Percentiles rank a stretch among this genome's conserved stretches.
Evolutionary conservation across 2,113 vertebrate genomes (phyloP).

Genomic region (Cyphomyrus discorhynchus): DNA sequence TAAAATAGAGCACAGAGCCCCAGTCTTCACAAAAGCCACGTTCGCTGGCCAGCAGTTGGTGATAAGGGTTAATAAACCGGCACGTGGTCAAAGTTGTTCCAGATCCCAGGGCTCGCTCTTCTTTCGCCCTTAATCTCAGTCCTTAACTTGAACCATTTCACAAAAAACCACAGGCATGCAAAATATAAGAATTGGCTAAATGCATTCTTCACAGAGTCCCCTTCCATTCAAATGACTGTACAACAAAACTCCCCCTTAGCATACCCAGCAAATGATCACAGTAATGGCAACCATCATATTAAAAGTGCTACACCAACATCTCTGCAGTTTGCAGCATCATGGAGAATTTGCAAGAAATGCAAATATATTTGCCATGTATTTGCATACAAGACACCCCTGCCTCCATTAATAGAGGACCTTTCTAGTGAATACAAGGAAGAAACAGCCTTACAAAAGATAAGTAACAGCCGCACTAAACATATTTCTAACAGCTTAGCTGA

Average conservation of each 20-base stretch:
- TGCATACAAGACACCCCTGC: not conserved
- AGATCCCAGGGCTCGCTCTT: not conserved
- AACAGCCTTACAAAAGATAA: not conserved
- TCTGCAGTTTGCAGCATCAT: not conserved
- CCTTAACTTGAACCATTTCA: not conserved
- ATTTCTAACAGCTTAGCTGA: not conserved
- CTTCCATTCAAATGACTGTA: not conserved
- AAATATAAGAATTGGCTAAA: not conserved
- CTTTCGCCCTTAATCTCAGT: not conserved
- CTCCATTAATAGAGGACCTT: not conserved
- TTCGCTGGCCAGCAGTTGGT: not conserved
- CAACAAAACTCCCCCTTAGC: not conserved
- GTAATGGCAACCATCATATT: not conserved
- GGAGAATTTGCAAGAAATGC: not conserved
- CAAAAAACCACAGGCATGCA: not conserved
- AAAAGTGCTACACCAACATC: not conserved
- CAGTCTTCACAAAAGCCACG: not conserved
- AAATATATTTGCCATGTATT: not conserved
- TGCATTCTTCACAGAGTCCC: not conserved
- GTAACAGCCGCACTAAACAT: not conserved
- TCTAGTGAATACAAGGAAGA: not conserved
- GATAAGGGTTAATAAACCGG: not conserved
- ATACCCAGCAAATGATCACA: not conserved
- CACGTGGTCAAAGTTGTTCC: not conserved
- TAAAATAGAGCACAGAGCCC: not conserved